phyloP scores from a whole-genome alignment of 2,113 vertebrate species.

The Telmatochromis sp. region DNA sequence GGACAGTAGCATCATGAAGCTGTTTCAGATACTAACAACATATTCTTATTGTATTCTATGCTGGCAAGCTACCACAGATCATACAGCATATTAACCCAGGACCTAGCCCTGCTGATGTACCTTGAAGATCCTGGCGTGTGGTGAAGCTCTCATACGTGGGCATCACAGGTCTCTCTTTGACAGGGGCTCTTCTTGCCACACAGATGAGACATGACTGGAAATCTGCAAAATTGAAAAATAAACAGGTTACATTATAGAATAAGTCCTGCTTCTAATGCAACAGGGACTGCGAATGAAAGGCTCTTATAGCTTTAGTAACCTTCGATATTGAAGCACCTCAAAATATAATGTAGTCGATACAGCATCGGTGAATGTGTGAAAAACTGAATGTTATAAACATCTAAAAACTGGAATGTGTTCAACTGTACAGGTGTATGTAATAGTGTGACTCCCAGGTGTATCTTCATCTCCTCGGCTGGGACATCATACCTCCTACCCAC shows the following conservation, averaged over 20 bases:
- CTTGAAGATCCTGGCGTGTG: conserved; percentile 94
- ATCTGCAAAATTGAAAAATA: conserved; percentile 66
- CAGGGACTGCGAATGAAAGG: not conserved
- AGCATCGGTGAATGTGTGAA: not conserved
- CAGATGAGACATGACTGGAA: conserved; percentile 98
- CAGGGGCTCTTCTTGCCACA: conserved; percentile 89
- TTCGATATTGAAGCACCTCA: not conserved
- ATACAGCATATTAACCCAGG: not conserved
- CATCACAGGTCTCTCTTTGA: conserved; percentile 86
- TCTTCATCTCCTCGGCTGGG: not conserved
- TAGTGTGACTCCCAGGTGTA: not conserved
- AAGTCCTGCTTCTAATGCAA: not conserved
- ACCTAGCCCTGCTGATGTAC: conserved; percentile 38
- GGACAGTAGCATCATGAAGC: not conserved
- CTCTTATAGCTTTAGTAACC: not conserved
- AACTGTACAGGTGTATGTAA: not conserved
- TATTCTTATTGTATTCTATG: not conserved
- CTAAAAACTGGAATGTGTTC: not conserved
- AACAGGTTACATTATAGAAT: not conserved
- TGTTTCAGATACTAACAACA: not conserved
- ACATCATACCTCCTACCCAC: not conserved
- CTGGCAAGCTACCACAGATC: not conserved
- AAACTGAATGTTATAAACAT: not conserved
- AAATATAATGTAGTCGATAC: not conserved
- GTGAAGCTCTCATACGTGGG: conserved; percentile 91